Percentiles rank a stretch among this genome's conserved stretches.
phyloP scores from a whole-genome alignment of 2,797 vertebrate species.

The Gallinago stenura region DNA sequence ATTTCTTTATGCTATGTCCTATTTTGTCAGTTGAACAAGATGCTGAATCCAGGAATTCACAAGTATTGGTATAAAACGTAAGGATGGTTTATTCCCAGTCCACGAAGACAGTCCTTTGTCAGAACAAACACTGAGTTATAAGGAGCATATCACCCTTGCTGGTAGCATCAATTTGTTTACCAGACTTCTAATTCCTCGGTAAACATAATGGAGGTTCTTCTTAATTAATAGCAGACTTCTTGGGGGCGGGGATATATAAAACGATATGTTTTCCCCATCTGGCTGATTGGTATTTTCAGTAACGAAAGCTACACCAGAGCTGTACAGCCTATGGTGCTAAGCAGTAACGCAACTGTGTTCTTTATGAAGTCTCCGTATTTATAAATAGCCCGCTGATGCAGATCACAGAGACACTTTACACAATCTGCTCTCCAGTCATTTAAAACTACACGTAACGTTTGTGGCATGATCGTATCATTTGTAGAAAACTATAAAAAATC shows the following conservation, averaged over 20 bases:
- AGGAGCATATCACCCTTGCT: constrained; percentile 54
- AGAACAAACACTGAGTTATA: constrained; percentile 55
- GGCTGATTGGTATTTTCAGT: constrained; percentile 70
- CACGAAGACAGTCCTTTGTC: constrained; percentile 61
- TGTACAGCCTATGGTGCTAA: constrained; percentile 14
- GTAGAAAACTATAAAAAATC: constrained; percentile 83
- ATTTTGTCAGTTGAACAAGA: constrained; percentile 66
- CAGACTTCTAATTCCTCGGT: constrained; percentile 70
- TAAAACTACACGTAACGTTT: constrained; percentile 49
- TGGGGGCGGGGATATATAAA: constrained; percentile 54
- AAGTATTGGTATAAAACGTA: background rate
- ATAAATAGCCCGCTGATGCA: constrained; percentile 68
- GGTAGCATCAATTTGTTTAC: constrained; percentile 71
- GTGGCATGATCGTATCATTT: constrained; percentile 74
- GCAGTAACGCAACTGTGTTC: constrained; percentile 48
- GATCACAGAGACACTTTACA: constrained; percentile 54
- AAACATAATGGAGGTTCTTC: constrained; percentile 65
- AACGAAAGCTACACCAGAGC: constrained; percentile 71
- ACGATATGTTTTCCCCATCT: constrained; percentile 65
- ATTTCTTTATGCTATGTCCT: constrained; percentile 50
- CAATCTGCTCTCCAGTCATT: constrained; percentile 74
- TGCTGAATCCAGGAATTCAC: constrained; percentile 44
- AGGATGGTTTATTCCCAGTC: constrained; percentile 58
- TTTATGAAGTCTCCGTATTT: constrained; percentile 65
- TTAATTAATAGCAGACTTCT: constrained; percentile 74